phyloP scores from a whole-genome alignment of 2,113 vertebrate genomes.

The Nycticorax nycticorax region DNA sequence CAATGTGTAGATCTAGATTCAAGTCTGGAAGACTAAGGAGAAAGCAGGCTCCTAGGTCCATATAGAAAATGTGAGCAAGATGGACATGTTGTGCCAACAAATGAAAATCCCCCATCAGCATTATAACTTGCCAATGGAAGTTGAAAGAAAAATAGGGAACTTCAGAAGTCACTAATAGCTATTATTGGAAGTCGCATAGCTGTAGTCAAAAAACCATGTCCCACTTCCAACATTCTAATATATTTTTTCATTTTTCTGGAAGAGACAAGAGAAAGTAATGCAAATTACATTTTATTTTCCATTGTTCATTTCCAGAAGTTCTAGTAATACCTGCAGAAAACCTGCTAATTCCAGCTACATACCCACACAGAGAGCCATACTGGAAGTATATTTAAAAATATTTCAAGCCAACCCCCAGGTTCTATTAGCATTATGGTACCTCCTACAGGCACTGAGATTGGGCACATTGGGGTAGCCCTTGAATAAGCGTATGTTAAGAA shows the following conservation, averaged over 20 bases:
- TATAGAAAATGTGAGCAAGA: background rate
- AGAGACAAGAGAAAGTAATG: background rate
- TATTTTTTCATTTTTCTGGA: constrained; percentile 2
- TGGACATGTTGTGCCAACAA: background rate
- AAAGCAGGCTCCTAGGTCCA: background rate
- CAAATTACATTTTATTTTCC: background rate
- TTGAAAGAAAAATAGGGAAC: background rate
- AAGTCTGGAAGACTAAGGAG: background rate
- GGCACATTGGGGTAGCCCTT: background rate
- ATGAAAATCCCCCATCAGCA: background rate
- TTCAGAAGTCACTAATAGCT: background rate
- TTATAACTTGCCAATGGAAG: background rate
- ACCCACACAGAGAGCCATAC: background rate
- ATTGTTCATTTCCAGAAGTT: constrained; percentile 3
- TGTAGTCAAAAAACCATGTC: background rate
- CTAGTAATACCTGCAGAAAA: background rate
- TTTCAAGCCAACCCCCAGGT: background rate
- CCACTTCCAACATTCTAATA: background rate
- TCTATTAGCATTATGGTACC: background rate
- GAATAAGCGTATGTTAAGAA: background rate
- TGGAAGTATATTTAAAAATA: background rate
- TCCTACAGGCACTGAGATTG: background rate
- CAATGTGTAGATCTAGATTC: background rate
- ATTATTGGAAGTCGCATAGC: background rate
- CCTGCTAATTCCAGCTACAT: background rate